Base-by-base conservation (phyloP, 2,797 vertebrate genomes). In the Alauda arvensis region DNA sequence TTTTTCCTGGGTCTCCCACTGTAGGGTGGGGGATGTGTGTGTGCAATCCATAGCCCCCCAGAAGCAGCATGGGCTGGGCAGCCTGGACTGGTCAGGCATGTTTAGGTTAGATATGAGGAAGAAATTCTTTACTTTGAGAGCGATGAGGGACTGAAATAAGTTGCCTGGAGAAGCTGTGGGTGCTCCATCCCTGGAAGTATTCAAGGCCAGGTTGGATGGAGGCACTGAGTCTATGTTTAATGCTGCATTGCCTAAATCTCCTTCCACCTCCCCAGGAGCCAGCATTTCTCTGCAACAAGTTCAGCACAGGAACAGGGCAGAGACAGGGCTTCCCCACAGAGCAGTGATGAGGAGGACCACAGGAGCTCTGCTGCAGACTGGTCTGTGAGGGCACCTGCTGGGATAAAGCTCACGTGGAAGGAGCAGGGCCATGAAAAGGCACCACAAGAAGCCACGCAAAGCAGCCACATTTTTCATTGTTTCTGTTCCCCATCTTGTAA, bases 401-500 rank as follows among this genome's bases (percentile, higher is more conserved):
- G 52, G 52, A 51, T 26, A 62, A 56, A 79, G 14, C 56, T 85
- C 0, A 0, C 14, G 5, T 7, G 52, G 60, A 91, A 83, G 34
- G n/a, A 72, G 63, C 45, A 46, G 45, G 5, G 51, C 69, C 23
- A 4, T 85, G 62, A 85, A 34, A 92, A 88, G 76, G 46, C 28
- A 71, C 49, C 5, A 13, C 9, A 53, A 68, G 74, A 87, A 72
- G 74, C 25, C 33, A 17, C 40, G 56, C 20, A 83, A 80, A 94
- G 53, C 79, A 72, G 67, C 20, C 49, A 52, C 79, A 61, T 93
- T 70, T 83, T 72, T 91, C 84, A 78, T 55, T 60, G 70, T 78
- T 91, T 81, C 67, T 70, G 67, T 83, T 91, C 74, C 80, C 34
- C 20, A 51, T 48, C 84, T 93, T 83, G 91, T 91, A 90, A 92